Conservation (phyloP, 2,797 vertebrate genomes). For the Sebastolobus altivelis region DNA sequence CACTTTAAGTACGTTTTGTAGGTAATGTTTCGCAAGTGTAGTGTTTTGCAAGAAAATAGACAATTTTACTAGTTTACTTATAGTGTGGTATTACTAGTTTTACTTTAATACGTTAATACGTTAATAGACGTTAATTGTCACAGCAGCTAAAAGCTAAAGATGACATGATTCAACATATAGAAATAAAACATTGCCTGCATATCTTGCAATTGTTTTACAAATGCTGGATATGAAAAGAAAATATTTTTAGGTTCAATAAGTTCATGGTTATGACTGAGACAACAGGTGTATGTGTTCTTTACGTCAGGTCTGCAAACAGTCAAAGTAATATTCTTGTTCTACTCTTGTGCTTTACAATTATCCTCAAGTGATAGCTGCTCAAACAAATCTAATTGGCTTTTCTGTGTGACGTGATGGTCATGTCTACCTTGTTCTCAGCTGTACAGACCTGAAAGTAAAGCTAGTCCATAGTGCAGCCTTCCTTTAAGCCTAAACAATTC, state of each 20-base stretch:
- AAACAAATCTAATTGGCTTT: slow-evolving; percentile 76
- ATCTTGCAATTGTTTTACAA: background rate
- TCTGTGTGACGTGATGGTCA: background rate
- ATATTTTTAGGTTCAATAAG: background rate
- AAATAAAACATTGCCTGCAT: background rate
- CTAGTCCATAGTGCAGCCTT: background rate
- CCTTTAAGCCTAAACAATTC: background rate
- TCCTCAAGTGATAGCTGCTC: slow-evolving; percentile 39
- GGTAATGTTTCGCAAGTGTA: too few species aligned
- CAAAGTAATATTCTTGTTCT: slow-evolving; percentile 34
- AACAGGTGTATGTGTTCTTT: background rate
- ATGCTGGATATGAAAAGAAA: background rate
- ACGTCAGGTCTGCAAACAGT: slow-evolving; percentile 53
- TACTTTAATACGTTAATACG: too few species aligned
- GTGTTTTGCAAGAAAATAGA: too few species aligned
- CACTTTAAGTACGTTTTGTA: too few species aligned
- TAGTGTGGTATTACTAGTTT: too few species aligned
- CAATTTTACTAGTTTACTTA: too few species aligned
- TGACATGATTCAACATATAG: background rate
- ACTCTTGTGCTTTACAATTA: slow-evolving; percentile 26
- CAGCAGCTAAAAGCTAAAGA: background rate
- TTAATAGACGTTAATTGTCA: background rate
- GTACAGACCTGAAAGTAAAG: background rate
- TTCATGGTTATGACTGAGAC: background rate
- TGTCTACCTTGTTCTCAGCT: slow-evolving; percentile 2